Conservation (phyloP, 2,888 invertebrate species). For the Agrotis clavis region DNA sequence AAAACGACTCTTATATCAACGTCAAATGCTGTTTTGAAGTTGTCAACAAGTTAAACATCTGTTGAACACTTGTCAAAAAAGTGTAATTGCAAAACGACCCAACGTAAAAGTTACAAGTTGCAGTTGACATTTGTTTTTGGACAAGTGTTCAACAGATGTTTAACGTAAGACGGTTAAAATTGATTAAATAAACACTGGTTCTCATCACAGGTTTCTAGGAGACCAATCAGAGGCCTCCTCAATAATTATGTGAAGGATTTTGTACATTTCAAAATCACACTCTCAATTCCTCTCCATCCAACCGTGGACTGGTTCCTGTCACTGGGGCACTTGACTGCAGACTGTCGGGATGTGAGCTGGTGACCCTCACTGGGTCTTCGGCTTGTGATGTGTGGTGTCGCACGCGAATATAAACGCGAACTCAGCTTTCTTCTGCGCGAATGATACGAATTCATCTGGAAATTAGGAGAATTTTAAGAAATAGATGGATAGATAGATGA, state of each 20-base stretch:
- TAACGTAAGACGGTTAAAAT: no score
- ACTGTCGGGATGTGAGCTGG: slow-evolving; percentile 81
- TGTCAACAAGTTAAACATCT: no score
- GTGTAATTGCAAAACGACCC: no score
- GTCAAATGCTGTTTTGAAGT: no score
- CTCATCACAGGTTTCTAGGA: neutral
- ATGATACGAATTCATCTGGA: slow-evolving; percentile 92
- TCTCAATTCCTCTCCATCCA: neutral
- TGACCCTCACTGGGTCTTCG: slow-evolving; percentile 84
- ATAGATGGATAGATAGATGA: neutral
- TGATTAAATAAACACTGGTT: neutral
- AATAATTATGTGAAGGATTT: neutral
- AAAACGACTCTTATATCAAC: no score
- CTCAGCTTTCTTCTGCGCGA: slow-evolving; percentile 91
- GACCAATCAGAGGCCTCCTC: neutral
- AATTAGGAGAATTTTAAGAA: slow-evolving; percentile 18
- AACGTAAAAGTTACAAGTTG: no score
- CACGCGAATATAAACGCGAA: slow-evolving; percentile 90
- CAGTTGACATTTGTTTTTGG: no score
- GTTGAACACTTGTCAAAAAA: no score
- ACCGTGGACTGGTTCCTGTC: neutral
- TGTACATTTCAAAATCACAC: slow-evolving; percentile 20
- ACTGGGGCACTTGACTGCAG: slow-evolving; percentile 77
- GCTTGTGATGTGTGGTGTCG: slow-evolving; percentile 79
- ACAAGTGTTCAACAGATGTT: no score